These are phyloP conservation scores for Vulpes ferrilata DNA, from an alignment of 2,113 vertebrate species.

Conservation along the genomic window DNA sequence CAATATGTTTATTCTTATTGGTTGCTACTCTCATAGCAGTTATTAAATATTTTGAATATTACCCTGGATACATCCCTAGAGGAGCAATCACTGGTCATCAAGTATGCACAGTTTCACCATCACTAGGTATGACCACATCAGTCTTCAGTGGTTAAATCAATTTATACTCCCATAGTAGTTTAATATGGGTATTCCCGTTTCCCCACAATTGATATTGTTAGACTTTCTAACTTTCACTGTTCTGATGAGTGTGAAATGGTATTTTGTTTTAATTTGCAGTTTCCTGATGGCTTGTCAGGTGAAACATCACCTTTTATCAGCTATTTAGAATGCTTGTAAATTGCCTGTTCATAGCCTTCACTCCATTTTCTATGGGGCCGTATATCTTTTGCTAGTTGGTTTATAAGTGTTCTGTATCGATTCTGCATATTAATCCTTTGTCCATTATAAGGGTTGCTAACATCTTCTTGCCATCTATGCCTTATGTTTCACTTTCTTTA, in stretches of 20 bases:
- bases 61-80: neutral
- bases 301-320: neutral
- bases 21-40: neutral
- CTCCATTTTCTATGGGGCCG: neutral
- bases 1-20: neutral
- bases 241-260: neutral
- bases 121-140: neutral
- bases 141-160: neutral
- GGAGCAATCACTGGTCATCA: neutral
- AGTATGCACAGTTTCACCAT: neutral
- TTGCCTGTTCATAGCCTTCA: neutral
- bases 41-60: conserved; percentile 47
- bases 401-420: neutral
- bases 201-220: neutral
- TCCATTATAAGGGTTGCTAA: neutral
- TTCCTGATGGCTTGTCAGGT: conserved; percentile 32
- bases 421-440: neutral
- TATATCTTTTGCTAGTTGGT: conserved; percentile 1
- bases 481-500: conserved; percentile 53
- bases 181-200: neutral
- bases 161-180: neutral
- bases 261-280: conserved; percentile 14
- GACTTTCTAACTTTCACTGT: neutral
- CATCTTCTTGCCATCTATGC: neutral
- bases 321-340: conserved; percentile 5